Evolutionary conservation across 2,888 invertebrate genomes (phyloP), one percentile per base, ranked within the genome.

Genomic region (Margaritifera margaritifera): DNA sequence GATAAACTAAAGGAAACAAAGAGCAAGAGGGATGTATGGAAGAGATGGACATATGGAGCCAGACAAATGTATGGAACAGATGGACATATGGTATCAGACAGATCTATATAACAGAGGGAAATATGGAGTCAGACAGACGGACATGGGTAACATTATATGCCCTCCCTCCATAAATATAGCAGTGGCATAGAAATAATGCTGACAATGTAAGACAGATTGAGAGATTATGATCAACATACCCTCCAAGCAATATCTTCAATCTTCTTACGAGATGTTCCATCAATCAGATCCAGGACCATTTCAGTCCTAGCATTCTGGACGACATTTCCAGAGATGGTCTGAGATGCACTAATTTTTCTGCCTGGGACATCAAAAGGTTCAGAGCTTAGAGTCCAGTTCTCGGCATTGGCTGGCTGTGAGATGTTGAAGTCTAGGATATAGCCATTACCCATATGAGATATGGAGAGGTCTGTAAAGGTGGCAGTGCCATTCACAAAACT

Each of bases 391-490:
- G 75, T 68, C 42, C 75, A 71, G 67, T 80, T 78, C 50, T 71
- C 66, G 0, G 78, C 78, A 57, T 69, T 68, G 2, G 55, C 61
- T 11, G 84, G 83, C 18, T 68, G 67, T 8, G 74, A 69, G 18
- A 84, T 71, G 6, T 65, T 69, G 64, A 84, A 84, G 22, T 78
- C 68, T 1, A 84, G 50, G 22, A 74, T 69, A 74, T 82, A 85
- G 24, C 73, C 74, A 11, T 52, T 56, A 5, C 85, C 86, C 8
- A 72, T 72, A 63, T 80, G 80, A n/a, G 78, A 70, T 4, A 87
- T 79, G 22, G 68, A 63, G 15, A 87, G 72, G 52, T 80, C 80
- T 6, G 80, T 80, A 71, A 85, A 87, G 69, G 82, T 83, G 24
- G 85, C 86, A 77, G 79, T 82, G 20, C 86, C 85, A 57, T 78